A percentile compares a stretch with the other conserved stretches of the same genome.
Evolutionary conservation across 2,888 invertebrate species (phyloP).

Genomic region (Lepidochrysops patricia): DNA sequence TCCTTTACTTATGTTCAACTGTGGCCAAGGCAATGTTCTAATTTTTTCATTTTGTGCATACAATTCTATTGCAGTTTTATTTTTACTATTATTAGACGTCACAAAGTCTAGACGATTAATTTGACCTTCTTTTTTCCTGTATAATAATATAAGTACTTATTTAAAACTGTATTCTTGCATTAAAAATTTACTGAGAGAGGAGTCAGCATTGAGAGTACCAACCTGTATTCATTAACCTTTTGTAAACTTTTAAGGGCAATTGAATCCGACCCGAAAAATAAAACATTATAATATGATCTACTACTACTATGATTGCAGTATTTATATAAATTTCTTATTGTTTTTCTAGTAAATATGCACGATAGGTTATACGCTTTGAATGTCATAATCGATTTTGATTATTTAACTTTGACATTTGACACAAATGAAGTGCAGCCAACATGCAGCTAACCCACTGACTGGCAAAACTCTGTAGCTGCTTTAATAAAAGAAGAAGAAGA

Average conservation of each 20-base stretch:
- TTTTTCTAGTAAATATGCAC: conserved; percentile 28
- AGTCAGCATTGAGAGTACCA: conserved; percentile 35
- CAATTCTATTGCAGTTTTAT: conserved; percentile 77
- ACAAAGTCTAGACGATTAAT: conserved; percentile 80
- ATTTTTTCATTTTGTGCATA: conserved; percentile 79
- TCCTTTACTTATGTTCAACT: conserved; percentile 43
- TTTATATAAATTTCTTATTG: conserved; percentile 34
- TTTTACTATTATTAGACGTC: conserved; percentile 75
- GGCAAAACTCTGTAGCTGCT: too few relatives aligned
- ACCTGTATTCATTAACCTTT: conserved; percentile 80
- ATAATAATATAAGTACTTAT: conserved; percentile 56
- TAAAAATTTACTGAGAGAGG: not conserved
- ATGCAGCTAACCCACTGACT: too few relatives aligned
- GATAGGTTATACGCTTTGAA: conserved; percentile 43
- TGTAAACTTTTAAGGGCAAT: conserved; percentile 86
- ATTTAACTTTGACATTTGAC: not conserved
- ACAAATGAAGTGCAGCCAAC: not conserved
- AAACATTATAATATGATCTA: conserved; percentile 43
- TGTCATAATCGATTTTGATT: conserved; percentile 26
- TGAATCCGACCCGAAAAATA: conserved; percentile 91
- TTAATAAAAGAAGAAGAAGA: too few relatives aligned
- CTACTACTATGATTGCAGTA: conserved; percentile 31
- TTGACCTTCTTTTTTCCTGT: conserved; percentile 66
- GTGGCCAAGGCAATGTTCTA: conserved; percentile 79
- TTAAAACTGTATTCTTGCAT: conserved; percentile 26